Evolutionary conservation across 2,797 vertebrate genomes (phyloP).

Genomic region (Bradypodion pumilum): DNA sequence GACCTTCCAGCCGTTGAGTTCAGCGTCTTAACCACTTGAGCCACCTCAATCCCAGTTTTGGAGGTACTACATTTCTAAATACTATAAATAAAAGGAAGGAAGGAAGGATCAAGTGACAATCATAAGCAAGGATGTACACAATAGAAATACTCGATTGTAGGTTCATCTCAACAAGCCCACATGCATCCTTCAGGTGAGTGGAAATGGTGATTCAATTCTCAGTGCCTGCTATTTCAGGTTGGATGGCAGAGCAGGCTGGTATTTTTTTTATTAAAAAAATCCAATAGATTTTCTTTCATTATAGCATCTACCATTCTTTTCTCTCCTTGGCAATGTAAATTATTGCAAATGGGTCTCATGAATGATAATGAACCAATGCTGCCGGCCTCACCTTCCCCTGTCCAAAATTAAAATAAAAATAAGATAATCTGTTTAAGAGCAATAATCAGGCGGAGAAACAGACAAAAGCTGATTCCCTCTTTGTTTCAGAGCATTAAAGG

Average conservation of each 20-base stretch:
- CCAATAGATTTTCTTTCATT: slow-evolving; percentile 5
- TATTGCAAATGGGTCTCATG: rapidly evolving
- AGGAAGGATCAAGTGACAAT: background rate
- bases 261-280: slow-evolving; percentile 17
- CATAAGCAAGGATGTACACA: too few relatives aligned
- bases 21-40: too few relatives aligned
- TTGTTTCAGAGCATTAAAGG: background rate
- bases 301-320: slow-evolving; percentile 1
- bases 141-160: background rate
- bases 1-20: too few relatives aligned
- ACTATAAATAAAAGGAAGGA: background rate
- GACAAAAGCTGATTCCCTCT: slow-evolving; percentile 26
- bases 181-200: background rate
- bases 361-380: background rate
- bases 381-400: background rate
- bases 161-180: background rate
- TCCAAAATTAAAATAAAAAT: background rate
- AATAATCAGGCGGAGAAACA: background rate
- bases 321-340: background rate
- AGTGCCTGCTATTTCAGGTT: background rate
- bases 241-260: background rate
- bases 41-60: too few relatives aligned
- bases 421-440: background rate
- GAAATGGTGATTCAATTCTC: background rate
- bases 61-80: too few relatives aligned